A percentile compares a stretch with the other conserved stretches of the same genome.
Conservation (phyloP, 2,113 vertebrate species). For the Nesogale talazaci region DNA sequence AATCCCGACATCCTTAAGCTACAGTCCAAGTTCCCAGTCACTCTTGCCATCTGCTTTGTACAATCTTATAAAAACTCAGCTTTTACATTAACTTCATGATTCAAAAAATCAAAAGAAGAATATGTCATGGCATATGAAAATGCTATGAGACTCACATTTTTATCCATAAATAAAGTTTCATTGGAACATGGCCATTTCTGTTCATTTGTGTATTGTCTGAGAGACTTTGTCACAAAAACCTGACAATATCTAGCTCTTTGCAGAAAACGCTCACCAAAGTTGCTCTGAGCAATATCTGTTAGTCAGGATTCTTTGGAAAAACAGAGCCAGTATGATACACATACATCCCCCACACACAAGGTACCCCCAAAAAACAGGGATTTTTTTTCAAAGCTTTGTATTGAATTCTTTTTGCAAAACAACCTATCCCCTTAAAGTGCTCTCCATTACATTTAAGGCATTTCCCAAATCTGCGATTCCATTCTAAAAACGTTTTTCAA, state of each 20-base stretch:
- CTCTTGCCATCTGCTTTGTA: neutral
- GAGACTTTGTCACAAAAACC: neutral
- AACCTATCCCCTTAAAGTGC: too few relatives aligned
- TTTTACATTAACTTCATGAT: neutral
- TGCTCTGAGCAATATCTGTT: neutral
- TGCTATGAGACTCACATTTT: too few relatives aligned
- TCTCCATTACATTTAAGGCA: too few relatives aligned
- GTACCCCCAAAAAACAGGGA: too few relatives aligned
- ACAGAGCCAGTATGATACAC: neutral
- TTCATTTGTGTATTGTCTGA: neutral
- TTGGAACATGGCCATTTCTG: neutral
- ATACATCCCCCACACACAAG: neutral
- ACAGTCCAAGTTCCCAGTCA: neutral
- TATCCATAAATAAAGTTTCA: slow-evolving; percentile 22
- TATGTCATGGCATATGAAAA: neutral
- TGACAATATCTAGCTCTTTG: neutral
- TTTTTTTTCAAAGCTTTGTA: too few relatives aligned
- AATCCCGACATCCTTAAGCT: neutral
- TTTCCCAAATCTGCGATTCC: too few relatives aligned
- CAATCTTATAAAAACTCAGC: neutral
- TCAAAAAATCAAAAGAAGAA: neutral
- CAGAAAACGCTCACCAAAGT: slow-evolving; percentile 9
- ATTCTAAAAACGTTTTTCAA: too few relatives aligned
- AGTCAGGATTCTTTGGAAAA: neutral
- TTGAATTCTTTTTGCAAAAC: too few relatives aligned